Evolutionary conservation across 2,888 invertebrate genomes (phyloP), one percentile per base, ranked within the genome.

Genomic region (Kuschelorhynchus macadamiae): DNA sequence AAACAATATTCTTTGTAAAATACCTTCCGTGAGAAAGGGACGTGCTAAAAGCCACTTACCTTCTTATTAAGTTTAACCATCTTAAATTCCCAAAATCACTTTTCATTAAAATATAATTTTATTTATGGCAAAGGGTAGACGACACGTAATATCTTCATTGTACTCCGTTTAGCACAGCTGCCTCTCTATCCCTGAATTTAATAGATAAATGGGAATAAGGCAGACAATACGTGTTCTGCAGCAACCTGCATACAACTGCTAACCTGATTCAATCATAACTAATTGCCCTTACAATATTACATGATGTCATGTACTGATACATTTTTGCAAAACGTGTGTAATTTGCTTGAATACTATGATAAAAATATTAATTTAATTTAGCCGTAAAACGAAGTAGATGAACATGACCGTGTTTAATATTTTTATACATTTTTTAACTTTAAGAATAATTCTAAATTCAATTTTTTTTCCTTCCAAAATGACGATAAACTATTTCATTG

Each of bases 21-120:
- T 36, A 36, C 4, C 11, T 2, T 36, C 36, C 3, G 4, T 8
- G 12, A 11, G 16, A 50, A 50, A 33, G 4, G 33, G 14, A 9
- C n/a, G 32, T 47, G 25, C 11, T 5, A 32, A 32, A 50, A 50
- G 32, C 53, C 39, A 36, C 39, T 53, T 39, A 18, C 20, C 20
- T 12, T 18, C 53, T 36, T 36, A 53, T 53, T 61, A 61, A 25
- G 49, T 42, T 21, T 52, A 49, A 49, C 39, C 42, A 17, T 14
- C 50, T 16, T 57, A 67, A 67, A 62, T 67, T 55, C 46, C 44
- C 44, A 53, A 68, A 68, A 68, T 68, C 63, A 60, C 59, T 64
- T 63, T 64, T 68, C 63, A 68, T 68, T 63, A 67, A 68, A 68
- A 47, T 44, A 59, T 68, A 68, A 68, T 68, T 68, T 68, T 68